These are phyloP conservation scores for Ischnus inquisitorius DNA, from an alignment of 2,888 invertebrate genomes.

Conservation along the genomic window DNA sequence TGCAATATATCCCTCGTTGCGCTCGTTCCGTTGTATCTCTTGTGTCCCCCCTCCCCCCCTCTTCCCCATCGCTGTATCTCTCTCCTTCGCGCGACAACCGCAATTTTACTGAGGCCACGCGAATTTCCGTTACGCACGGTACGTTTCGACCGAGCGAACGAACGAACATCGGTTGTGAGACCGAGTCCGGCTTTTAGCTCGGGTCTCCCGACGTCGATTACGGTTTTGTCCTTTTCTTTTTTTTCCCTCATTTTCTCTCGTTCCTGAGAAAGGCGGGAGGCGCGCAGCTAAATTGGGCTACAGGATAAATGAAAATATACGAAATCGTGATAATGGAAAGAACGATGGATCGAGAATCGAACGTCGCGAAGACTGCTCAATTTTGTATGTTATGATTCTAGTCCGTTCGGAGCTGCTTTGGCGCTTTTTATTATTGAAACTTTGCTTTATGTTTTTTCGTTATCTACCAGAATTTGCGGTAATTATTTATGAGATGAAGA, in stretches of 20 bases:
- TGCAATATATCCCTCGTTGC: background rate
- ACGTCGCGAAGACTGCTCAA: background rate
- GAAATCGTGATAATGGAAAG: background rate
- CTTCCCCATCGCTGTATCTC: background rate
- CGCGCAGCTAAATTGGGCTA: background rate
- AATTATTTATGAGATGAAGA: too few relatives aligned
- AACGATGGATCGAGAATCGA: background rate
- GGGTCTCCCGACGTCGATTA: background rate
- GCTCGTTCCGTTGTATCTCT: background rate
- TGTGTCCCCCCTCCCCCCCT: background rate
- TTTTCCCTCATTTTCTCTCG: slow-evolving; percentile 10
- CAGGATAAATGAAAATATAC: background rate
- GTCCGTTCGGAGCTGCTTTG: background rate
- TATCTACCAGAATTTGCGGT: background rate
- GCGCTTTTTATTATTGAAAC: too few relatives aligned
- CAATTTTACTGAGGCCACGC: slow-evolving; percentile 67
- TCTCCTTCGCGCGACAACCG: slow-evolving; percentile 53
- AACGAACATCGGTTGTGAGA: slow-evolving; percentile 42
- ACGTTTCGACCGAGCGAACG: slow-evolving; percentile 53
- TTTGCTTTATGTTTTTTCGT: too few relatives aligned
- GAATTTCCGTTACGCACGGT: slow-evolving; percentile 69
- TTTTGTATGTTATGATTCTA: background rate
- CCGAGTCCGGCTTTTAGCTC: background rate
- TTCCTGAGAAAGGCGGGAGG: slow-evolving; percentile 12
- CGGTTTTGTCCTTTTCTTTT: slow-evolving; percentile 12